Conservation (phyloP, 1,140 invertebrate species). For the Laupala kohalensis region DNA sequence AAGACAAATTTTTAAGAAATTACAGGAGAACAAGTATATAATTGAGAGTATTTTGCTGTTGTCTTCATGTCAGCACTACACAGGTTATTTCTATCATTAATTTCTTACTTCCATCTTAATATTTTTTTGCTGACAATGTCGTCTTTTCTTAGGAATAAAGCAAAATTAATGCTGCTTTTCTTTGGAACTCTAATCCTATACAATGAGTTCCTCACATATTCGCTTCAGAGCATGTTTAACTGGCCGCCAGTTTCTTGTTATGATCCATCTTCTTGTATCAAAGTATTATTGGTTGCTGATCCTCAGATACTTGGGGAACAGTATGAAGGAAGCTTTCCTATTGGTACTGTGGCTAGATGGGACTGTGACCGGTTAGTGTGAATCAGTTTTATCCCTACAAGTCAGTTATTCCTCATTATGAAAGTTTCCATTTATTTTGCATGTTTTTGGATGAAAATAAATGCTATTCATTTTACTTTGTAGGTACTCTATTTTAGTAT, state of each 20-base stretch:
- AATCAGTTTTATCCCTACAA: neutral
- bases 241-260: constrained; percentile 40
- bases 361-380: constrained; percentile 62
- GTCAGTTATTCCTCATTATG: neutral
- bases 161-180: constrained; percentile 1
- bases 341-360: constrained; percentile 45
- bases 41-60: neutral
- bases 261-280: constrained; percentile 36
- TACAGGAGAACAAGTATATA: neutral
- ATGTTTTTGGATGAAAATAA: neutral
- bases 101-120: no score
- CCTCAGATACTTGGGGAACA: constrained; percentile 76
- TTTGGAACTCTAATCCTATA: constrained; percentile 3
- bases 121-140: no score
- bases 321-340: constrained; percentile 39
- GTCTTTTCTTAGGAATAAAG: neutral
- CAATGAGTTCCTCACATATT: constrained; percentile 7
- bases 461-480: neutral
- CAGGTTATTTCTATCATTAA: neutral
- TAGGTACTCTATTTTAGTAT: neutral
- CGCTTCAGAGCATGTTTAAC: constrained; percentile 20
- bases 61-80: neutral
- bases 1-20: no score
- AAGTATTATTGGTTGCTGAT: constrained; percentile 76
- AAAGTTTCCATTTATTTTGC: no score